phyloP scores from a whole-genome alignment of 2,888 invertebrate species.

The Lottia scabra region DNA sequence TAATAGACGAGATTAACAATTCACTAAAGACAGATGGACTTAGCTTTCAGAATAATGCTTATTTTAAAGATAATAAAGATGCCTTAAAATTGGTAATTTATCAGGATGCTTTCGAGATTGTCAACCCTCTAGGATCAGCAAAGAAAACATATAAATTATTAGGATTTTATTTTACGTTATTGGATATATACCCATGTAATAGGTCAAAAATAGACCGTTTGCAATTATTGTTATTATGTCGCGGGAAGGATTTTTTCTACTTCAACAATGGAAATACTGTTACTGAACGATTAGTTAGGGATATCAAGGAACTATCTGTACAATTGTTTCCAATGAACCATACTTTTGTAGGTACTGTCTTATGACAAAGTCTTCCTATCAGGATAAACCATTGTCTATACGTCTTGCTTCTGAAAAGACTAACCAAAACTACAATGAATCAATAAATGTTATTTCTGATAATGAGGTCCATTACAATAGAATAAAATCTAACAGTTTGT shows the following conservation, averaged over 20 bases:
- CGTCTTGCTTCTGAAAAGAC: not conserved
- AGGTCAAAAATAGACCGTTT: not conserved
- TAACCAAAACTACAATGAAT: not conserved
- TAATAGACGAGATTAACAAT: not conserved
- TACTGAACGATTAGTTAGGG: not conserved
- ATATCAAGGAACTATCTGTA: not conserved
- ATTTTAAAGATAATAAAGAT: not conserved
- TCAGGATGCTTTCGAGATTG: not conserved
- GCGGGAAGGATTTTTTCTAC: not conserved
- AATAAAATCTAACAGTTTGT: not conserved
- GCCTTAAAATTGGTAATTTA: not conserved
- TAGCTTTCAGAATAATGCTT: not conserved
- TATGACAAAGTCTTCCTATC: not conserved
- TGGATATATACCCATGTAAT: not conserved
- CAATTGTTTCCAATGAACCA: not conserved
- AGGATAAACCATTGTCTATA: not conserved
- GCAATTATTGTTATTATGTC: not conserved
- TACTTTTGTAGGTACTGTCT: not conserved
- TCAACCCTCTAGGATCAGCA: not conserved
- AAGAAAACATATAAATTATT: not conserved
- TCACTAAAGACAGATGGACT: not conserved
- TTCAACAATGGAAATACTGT: not conserved
- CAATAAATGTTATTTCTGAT: not conserved
- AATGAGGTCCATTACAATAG: not conserved
- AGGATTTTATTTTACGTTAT: not conserved